Percentiles rank a stretch among this genome's conserved stretches.
Conservation (phyloP, 1,140 invertebrate species). For the Theocolax elegans region DNA sequence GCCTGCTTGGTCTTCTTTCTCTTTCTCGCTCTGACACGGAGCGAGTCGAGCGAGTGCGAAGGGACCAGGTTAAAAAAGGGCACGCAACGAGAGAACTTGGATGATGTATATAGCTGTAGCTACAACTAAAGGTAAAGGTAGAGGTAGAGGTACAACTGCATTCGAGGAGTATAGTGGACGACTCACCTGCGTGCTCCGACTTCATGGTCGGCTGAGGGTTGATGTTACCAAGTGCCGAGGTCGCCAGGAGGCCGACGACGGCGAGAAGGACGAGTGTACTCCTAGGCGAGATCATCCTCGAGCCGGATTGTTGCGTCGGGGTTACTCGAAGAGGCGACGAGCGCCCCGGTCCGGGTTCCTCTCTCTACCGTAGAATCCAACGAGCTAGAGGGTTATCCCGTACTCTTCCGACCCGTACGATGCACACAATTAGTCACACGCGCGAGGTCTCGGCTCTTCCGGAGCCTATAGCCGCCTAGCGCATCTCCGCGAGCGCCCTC, state of each 20-base stretch:
- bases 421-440: not conserved
- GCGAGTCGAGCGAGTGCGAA: not conserved
- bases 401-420: not conserved
- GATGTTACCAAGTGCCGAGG: not conserved
- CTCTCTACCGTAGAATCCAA: not conserved
- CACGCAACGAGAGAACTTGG: not conserved
- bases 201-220: not conserved
- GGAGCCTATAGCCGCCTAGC: too few relatives aligned
- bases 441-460: too few relatives aligned
- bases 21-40: not conserved
- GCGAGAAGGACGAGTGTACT: not conserved
- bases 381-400: not conserved
- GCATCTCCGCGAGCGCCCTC: conserved; percentile 7
- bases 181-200: conserved; percentile 28
- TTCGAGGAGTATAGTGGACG: not conserved
- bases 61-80: not conserved
- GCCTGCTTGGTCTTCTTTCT: not conserved
- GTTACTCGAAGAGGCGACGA: not conserved
- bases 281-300: conserved; percentile 18
- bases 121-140: not conserved
- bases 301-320: not conserved
- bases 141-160: not conserved
- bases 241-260: conserved; percentile 10
- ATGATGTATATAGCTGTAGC: not conserved
- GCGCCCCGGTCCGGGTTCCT: not conserved